Evolutionary conservation across 2,113 vertebrate genomes (phyloP), one percentile per base, ranked within the genome.

Genomic region (Mionectes macconnelli): DNA sequence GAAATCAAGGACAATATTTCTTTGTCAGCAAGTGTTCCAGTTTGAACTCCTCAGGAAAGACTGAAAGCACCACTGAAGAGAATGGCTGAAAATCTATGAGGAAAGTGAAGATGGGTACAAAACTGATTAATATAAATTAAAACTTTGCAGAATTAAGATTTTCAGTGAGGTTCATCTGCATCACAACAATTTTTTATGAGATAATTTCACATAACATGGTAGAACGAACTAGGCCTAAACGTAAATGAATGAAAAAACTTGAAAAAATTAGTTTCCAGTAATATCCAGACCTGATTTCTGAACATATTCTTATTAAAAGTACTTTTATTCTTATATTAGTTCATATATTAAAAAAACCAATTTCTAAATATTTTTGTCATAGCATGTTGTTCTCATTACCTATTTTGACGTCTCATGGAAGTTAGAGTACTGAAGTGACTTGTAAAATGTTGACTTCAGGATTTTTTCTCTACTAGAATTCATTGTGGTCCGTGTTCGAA

Each of bases 61-160:
- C 19, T 60, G 44, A 80, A 52, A 49, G 4, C 9, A 59, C 53
- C 40, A 53, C 5, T 30, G 25, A 2, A 56, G 4, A 22, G 30
- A 64, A 28, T 31, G 4, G 4, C 0, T 40, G 21, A 80, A 86
- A 80, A 69, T 8, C 7, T 42, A 9, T 16, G 60, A 2, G 5
- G 3, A 52, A 82, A 82, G 13, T n/a, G 14, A 72, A 44, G 18
- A 44, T 5, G 6, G 6, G 11, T 73, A 44, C 6, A 69, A 52
- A 79, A 42, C 3, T 16, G 12, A 90, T 59, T 63, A 84, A 94
- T 88, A 55, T 87, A 92, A 96, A 89, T 52, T 87, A 87, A 94
- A 87, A 84, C 14, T 94, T 91, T 95, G 95, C 37, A 76, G 83
- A 93, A 94, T 35, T 24, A 89, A 95, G 91, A 84, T 93, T 95